Conservation (phyloP, 2,797 vertebrate genomes). For the Crax fasciolata region DNA sequence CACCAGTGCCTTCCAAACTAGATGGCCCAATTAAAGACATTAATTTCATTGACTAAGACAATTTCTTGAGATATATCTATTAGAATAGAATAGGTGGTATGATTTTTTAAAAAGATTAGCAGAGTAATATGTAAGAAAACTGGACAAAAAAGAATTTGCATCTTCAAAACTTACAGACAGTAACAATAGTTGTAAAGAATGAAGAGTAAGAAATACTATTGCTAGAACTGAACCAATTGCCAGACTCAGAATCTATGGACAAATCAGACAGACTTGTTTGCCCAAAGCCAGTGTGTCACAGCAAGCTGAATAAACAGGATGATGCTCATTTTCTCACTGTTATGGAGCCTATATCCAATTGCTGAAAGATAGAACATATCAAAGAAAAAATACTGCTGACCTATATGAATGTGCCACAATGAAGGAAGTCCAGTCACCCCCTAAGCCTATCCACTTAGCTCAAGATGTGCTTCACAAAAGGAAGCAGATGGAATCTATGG, state of each 20-base stretch:
- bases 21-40: constrained; percentile 16
- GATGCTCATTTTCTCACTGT: fast-evolving
- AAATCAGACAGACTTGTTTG: neutral
- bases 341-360: neutral
- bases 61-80: constrained; percentile 22
- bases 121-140: neutral
- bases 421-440: neutral
- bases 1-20: constrained; percentile 9
- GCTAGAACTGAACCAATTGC: neutral
- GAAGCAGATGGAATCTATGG: neutral
- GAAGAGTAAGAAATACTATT: neutral
- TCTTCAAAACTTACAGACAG: neutral
- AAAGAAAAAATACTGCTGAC: neutral
- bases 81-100: neutral
- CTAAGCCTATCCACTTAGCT: neutral
- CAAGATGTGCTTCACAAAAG: constrained; percentile 12
- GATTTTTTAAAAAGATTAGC: neutral
- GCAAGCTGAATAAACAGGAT: neutral
- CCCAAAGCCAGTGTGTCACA: neutral
- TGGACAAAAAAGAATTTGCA: neutral
- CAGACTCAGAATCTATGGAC: neutral
- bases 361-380: neutral
- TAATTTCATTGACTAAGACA: constrained; percentile 20
- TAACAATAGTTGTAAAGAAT: neutral
- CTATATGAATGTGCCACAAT: neutral